phyloP scores from a whole-genome alignment of 2,888 invertebrate species.

The Nebria salina region DNA sequence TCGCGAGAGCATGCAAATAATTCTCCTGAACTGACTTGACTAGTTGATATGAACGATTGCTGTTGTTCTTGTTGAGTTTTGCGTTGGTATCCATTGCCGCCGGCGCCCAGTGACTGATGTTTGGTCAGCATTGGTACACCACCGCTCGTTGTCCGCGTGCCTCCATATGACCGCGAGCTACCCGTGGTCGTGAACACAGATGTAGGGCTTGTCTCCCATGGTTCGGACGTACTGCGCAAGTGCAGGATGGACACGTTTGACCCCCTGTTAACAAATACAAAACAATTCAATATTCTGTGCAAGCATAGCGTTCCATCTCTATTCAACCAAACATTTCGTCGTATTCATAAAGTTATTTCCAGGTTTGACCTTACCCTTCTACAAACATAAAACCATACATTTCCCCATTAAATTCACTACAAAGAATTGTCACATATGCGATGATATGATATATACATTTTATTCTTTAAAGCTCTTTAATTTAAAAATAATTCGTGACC shows the following conservation, averaged over 20 bases:
- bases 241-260: constrained; percentile 68
- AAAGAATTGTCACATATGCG: too few relatives aligned
- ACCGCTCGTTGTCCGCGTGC: constrained; percentile 50
- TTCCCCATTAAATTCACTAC: too few relatives aligned
- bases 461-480: too few relatives aligned
- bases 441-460: too few relatives aligned
- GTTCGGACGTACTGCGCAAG: constrained; percentile 66
- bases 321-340: background rate
- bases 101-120: constrained; percentile 57
- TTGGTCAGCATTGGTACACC: constrained; percentile 55
- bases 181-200: constrained; percentile 56
- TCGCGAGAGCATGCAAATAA: constrained; percentile 65
- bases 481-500: too few relatives aligned
- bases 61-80: constrained; percentile 52
- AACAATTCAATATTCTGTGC: constrained; percentile 7
- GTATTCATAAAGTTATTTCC: background rate
- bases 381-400: background rate
- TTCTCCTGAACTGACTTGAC: constrained; percentile 63
- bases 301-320: background rate
- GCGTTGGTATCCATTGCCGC: constrained; percentile 46
- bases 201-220: constrained; percentile 64
- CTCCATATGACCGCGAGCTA: constrained; percentile 54
- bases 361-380: background rate
- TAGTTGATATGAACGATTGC: constrained; percentile 56
- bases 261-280: constrained; percentile 60